Evolutionary conservation across 2,797 vertebrate genomes (phyloP).

Genomic region (Poeciliopsis presidionis): DNA sequence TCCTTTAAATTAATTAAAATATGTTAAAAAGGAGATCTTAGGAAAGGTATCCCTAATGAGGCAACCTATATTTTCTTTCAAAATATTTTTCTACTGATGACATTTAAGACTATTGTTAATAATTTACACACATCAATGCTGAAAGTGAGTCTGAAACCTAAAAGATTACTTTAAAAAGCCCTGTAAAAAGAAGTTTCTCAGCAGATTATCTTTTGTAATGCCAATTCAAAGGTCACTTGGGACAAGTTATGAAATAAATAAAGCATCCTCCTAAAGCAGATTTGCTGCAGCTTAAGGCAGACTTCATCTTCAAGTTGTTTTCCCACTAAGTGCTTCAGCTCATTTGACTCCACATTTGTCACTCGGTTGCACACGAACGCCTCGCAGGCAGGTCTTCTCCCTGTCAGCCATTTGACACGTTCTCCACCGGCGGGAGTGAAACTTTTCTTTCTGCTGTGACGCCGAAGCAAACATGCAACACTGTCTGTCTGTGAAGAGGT

Average conservation of each 20-base stretch:
- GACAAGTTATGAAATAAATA: background rate
- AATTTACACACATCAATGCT: background rate
- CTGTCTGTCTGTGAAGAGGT: constrained; percentile 14
- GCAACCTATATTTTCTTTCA: background rate
- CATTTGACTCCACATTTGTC: constrained; percentile 58
- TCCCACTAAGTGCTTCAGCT: constrained; percentile 37
- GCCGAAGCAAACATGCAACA: constrained; percentile 31
- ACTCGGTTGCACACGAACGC: constrained; percentile 30
- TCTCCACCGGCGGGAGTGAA: constrained; percentile 38
- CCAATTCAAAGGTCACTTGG: background rate
- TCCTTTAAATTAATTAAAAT: too few relatives aligned
- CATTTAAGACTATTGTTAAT: background rate
- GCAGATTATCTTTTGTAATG: background rate
- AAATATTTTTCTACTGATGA: background rate
- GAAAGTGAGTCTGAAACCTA: background rate
- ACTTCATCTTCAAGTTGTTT: constrained; percentile 18
- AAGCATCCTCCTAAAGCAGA: constrained; percentile 21
- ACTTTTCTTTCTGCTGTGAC: constrained; percentile 50
- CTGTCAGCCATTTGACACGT: constrained; percentile 45
- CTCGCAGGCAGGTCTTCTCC: constrained; percentile 27
- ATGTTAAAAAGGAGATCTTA: too few relatives aligned
- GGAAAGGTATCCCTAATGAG: background rate
- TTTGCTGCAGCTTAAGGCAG: constrained; percentile 3
- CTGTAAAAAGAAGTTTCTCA: background rate
- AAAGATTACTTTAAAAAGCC: background rate